Conservation (phyloP, 2,113 vertebrate species). For the Plecturocebus donacophilus region DNA sequence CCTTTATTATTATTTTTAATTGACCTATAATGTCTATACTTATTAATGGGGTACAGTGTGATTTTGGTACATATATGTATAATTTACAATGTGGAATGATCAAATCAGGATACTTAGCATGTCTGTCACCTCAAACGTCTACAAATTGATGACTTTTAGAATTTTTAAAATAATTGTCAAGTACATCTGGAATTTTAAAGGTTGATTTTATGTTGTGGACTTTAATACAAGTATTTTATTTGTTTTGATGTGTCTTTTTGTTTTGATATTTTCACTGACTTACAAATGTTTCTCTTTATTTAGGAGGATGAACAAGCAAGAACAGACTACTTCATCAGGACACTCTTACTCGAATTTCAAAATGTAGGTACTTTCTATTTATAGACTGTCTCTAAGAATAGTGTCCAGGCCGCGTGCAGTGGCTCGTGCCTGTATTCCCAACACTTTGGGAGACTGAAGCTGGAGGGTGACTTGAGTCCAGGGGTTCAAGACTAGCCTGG, state of each 20-base stretch:
- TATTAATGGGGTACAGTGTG: neutral
- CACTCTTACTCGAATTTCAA: conserved; percentile 92
- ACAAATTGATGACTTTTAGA: conserved; percentile 16
- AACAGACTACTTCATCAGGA: conserved; percentile 96
- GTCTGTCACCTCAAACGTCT: neutral
- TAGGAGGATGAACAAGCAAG: conserved; percentile 95
- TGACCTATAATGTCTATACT: neutral
- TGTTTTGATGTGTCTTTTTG: neutral
- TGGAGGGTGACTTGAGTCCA: too few relatives aligned
- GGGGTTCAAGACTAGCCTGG: too few relatives aligned
- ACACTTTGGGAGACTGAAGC: too few relatives aligned
- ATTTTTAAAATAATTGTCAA: neutral
- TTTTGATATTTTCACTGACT: conserved; percentile 28
- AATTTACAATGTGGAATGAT: neutral
- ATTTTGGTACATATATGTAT: neutral
- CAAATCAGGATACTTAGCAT: neutral
- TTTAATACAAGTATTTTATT: neutral
- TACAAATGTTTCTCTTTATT: conserved; percentile 67
- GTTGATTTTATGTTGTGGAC: conserved; percentile 24
- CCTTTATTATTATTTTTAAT: neutral
- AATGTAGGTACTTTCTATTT: conserved; percentile 88
- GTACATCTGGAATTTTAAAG: neutral
- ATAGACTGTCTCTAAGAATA: neutral
- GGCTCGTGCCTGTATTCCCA: too few relatives aligned
- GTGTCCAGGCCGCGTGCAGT: too few relatives aligned